Evolutionary conservation across 2,113 vertebrate genomes (phyloP).

Genomic region (Crocuta crocuta): DNA sequence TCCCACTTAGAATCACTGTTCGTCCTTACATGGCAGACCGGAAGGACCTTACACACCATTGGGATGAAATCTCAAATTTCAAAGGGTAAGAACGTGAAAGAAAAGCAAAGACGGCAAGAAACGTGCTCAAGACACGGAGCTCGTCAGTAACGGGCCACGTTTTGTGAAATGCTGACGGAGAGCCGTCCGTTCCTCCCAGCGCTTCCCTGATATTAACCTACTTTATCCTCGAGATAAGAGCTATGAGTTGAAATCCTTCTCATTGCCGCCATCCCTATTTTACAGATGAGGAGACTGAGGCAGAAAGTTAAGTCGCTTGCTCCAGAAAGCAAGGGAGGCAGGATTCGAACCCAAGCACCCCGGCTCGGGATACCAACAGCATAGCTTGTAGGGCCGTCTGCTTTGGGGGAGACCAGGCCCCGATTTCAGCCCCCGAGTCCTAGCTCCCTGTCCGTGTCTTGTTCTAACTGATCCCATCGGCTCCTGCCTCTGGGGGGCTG

Average conservation of each 20-base stretch:
- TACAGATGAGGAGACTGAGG: neutral
- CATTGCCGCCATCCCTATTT: neutral
- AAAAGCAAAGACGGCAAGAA: neutral
- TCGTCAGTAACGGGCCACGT: rapidly evolving
- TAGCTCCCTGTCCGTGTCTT: neutral
- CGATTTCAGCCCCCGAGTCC: neutral
- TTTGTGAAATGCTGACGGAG: too few relatives aligned
- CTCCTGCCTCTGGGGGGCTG: neutral
- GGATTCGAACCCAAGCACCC: neutral
- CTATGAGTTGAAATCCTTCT: neutral
- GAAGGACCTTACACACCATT: rapidly evolving
- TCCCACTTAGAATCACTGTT: neutral
- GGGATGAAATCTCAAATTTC: neutral
- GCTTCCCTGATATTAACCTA: neutral
- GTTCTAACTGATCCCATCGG: neutral
- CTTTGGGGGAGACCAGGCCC: neutral
- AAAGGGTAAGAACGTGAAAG: neutral
- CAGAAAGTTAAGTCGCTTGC: neutral
- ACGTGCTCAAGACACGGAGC: neutral
- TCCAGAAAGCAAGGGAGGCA: neutral
- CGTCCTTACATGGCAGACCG: too few relatives aligned
- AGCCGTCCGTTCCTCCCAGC: rapidly evolving
- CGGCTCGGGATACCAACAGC: neutral
- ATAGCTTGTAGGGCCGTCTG: neutral
- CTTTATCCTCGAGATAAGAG: neutral